Evolutionary conservation across 1,140 invertebrate species (phyloP).

Genomic region (Drosophila mayri): DNA sequence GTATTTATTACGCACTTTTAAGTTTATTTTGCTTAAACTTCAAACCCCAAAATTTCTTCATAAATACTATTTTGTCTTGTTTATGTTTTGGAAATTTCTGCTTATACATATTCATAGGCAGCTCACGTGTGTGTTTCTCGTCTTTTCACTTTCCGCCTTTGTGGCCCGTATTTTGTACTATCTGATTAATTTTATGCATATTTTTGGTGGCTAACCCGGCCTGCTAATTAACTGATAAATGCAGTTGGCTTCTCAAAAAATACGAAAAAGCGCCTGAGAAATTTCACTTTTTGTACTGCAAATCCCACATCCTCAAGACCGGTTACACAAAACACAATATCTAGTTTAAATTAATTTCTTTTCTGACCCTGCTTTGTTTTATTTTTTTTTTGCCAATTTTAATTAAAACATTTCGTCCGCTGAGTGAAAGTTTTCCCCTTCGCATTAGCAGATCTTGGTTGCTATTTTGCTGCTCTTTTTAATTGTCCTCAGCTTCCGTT

Average conservation of each 20-base stretch:
- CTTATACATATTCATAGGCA: constrained; percentile 25
- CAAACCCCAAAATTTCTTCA: not conserved
- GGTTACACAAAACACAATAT: constrained; percentile 58
- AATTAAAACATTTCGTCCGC: constrained; percentile 63
- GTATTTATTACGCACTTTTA: not conserved
- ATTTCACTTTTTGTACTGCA: constrained; percentile 72
- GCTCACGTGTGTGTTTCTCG: constrained; percentile 38
- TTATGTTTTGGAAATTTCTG: constrained; percentile 21
- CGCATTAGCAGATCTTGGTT: constrained; percentile 37
- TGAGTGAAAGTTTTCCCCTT: constrained; percentile 65
- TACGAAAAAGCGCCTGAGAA: constrained; percentile 25
- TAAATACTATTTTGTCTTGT: not conserved
- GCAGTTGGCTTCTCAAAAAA: constrained; percentile 55
- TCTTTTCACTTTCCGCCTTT: constrained; percentile 65
- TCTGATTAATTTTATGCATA: constrained; percentile 63
- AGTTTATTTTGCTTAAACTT: not conserved
- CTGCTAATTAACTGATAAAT: constrained; percentile 74
- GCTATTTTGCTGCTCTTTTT: constrained; percentile 19
- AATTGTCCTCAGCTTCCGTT: constrained; percentile 76
- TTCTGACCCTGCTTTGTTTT: constrained; percentile 38
- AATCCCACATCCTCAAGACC: constrained; percentile 48
- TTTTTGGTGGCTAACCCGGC: constrained; percentile 20
- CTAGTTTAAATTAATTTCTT: constrained; percentile 78
- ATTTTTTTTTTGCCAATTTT: constrained; percentile 54
- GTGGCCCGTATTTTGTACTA: constrained; percentile 35